Evolutionary conservation across 2,888 invertebrate species (phyloP).

Genomic region (Neoitamus cyanurus): DNA sequence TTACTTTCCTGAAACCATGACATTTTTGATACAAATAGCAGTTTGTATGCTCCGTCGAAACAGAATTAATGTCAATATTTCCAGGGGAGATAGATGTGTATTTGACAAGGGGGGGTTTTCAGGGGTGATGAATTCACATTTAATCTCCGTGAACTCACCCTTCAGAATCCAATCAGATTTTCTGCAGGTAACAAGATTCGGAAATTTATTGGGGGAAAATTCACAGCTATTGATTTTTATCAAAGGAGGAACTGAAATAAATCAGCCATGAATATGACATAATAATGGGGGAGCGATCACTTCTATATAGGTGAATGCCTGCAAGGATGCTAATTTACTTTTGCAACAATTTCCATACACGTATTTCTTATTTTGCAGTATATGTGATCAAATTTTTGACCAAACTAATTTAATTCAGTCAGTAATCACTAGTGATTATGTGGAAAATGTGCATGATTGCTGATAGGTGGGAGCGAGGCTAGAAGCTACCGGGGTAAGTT

Average conservation of each 20-base stretch:
- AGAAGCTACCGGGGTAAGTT: background rate
- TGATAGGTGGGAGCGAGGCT: background rate
- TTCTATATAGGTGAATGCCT: background rate
- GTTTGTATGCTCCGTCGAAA: background rate
- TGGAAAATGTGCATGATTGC: too few relatives aligned
- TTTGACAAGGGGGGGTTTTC: background rate
- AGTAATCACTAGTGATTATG: too few relatives aligned
- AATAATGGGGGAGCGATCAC: background rate
- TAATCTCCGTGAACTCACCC: background rate
- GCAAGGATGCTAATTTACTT: background rate
- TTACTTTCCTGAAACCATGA: background rate
- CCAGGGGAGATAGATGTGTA: background rate
- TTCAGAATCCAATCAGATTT: conserved; percentile 24
- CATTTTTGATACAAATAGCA: background rate
- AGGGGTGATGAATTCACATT: conserved; percentile 11
- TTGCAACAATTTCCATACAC: background rate
- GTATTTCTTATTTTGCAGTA: background rate
- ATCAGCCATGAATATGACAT: conserved; percentile 21
- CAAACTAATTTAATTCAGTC: too few relatives aligned
- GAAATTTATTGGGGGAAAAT: conserved; percentile 14
- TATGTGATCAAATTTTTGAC: too few relatives aligned
- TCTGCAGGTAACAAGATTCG: conserved; percentile 32
- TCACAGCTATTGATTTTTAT: conserved; percentile 27
- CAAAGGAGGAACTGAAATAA: background rate
- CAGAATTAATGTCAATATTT: conserved; percentile 29